phyloP scores from a whole-genome alignment of 64 coral and sea anemone genomes.

The Porites australiensis region DNA sequence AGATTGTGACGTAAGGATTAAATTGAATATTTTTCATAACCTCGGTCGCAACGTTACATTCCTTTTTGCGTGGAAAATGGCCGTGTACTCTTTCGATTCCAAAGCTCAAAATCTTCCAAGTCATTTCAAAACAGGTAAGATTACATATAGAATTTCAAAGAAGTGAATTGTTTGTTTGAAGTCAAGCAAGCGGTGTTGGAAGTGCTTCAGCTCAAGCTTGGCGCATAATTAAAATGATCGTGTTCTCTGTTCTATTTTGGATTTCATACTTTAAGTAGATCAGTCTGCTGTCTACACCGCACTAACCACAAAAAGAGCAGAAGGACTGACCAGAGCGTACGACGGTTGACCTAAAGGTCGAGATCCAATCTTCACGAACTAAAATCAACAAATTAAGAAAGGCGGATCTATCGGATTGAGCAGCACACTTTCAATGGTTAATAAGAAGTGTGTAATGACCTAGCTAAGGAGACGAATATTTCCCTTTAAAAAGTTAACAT shows the following conservation, averaged over 20 bases:
- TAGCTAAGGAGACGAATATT: too few relatives aligned
- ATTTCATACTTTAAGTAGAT: not conserved
- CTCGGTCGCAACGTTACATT: too few relatives aligned
- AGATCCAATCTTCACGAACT: not conserved
- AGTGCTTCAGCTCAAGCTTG: not conserved
- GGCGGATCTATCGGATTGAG: not conserved
- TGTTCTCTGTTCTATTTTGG: not conserved
- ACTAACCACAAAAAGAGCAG: not conserved
- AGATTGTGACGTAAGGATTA: too few relatives aligned
- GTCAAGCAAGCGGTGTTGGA: not conserved
- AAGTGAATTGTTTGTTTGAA: too few relatives aligned
- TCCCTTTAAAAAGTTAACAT: too few relatives aligned
- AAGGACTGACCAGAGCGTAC: not conserved
- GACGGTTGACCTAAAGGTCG: not conserved
- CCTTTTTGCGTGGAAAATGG: too few relatives aligned
- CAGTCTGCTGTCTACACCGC: not conserved
- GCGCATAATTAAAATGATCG: not conserved
- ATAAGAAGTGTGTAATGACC: not conserved
- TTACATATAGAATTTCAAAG: too few relatives aligned
- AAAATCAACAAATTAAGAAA: constrained; percentile 7
- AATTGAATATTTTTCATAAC: too few relatives aligned
- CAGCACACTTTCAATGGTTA: not conserved
- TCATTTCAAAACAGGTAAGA: too few relatives aligned
- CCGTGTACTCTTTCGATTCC: too few relatives aligned
- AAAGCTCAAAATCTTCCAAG: too few relatives aligned